phyloP scores from a whole-genome alignment of 1,140 invertebrate genomes.

The Leguminivora glycinivorella region DNA sequence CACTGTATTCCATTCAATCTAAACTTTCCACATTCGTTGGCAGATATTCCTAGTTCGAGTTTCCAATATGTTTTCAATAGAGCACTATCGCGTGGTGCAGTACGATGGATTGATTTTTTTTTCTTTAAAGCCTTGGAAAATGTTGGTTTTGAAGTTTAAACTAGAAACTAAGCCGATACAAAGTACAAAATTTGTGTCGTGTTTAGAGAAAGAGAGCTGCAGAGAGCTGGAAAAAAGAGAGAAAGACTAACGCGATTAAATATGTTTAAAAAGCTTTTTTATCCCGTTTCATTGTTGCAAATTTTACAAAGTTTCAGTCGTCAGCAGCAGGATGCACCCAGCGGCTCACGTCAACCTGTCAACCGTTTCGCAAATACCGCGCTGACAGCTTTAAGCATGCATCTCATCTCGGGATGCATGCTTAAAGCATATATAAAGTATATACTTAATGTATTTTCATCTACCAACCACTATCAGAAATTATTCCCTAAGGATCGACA shows the following conservation, averaged over 20 bases:
- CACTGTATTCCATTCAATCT: constrained; percentile 9
- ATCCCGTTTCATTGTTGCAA: no score
- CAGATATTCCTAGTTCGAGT: neutral
- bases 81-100: neutral
- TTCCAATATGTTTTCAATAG: constrained; percentile 9
- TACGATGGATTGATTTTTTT: neutral
- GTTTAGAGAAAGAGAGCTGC: no score
- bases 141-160: neutral
- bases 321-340: neutral
- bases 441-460: no score
- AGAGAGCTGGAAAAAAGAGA: no score
- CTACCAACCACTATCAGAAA: no score
- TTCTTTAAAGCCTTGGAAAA: neutral
- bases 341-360: constrained; percentile 5
- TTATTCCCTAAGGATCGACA: no score
- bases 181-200: neutral
- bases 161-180: neutral
- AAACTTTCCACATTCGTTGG: constrained; percentile 25
- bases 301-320: neutral
- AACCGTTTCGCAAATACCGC: neutral
- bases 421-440: no score
- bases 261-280: no score
- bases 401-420: neutral
- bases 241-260: no score
- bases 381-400: neutral